Evolutionary conservation across 2,113 vertebrate species (phyloP).

Genomic region (Psittacula cyanocephala): DNA sequence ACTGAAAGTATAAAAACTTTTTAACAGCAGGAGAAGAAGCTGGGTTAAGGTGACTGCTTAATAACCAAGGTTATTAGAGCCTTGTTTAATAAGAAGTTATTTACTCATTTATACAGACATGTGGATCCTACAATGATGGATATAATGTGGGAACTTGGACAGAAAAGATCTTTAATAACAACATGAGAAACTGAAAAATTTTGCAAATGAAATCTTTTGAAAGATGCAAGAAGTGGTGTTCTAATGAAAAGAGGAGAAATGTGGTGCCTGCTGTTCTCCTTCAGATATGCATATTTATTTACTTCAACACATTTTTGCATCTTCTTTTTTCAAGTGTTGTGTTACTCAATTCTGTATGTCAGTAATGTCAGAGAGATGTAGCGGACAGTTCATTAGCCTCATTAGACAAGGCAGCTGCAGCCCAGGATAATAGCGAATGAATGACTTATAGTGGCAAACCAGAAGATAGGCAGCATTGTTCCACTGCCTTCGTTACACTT

Average conservation of each 20-base stretch:
- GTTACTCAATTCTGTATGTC: background rate
- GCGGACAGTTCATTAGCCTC: conserved; percentile 8
- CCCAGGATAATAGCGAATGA: background rate
- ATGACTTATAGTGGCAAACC: background rate
- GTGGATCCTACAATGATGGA: background rate
- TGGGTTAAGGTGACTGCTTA: background rate
- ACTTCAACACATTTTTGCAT: background rate
- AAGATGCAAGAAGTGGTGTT: background rate
- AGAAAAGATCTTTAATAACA: background rate
- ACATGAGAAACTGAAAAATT: background rate
- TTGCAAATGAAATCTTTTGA: background rate
- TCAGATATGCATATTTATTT: background rate
- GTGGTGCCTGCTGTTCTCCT: background rate
- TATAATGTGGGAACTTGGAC: background rate
- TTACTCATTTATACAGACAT: background rate
- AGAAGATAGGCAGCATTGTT: background rate
- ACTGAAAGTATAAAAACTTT: background rate
- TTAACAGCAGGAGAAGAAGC: background rate
- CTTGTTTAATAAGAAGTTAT: background rate
- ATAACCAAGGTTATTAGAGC: background rate
- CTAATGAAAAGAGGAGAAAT: background rate
- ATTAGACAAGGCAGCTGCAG: conserved; percentile 17
- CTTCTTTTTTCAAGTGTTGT: background rate
- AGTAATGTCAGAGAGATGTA: background rate
- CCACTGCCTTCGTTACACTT: background rate